A percentile compares a stretch with the other conserved stretches of the same genome.
Evolutionary conservation across 2,888 invertebrate species (phyloP).

Genomic region (Boloria selene): DNA sequence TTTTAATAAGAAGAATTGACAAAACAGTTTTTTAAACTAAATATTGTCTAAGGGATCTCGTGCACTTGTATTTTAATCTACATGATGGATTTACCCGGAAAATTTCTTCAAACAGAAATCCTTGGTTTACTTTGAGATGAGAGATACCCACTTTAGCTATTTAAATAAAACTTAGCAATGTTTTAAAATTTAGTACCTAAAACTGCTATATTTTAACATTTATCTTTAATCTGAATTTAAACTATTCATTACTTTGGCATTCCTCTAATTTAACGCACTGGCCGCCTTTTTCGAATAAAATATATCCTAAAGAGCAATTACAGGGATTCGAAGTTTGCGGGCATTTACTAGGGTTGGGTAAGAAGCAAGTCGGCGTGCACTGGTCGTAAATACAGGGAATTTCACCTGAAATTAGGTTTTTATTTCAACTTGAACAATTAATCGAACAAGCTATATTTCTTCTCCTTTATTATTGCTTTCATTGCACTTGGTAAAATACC

Average conservation of each 20-base stretch:
- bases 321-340: slow-evolving; percentile 34
- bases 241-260: slow-evolving; percentile 32
- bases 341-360: slow-evolving; percentile 33
- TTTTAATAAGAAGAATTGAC: too few species aligned
- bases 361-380: slow-evolving; percentile 34
- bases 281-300: slow-evolving; percentile 41
- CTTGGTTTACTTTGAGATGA: too few species aligned
- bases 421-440: slow-evolving; percentile 20
- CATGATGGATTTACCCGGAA: too few species aligned
- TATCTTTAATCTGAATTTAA: not conserved
- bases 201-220: too few species aligned
- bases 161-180: too few species aligned
- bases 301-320: slow-evolving; percentile 38
- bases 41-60: too few species aligned
- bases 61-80: too few species aligned
- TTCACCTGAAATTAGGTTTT: slow-evolving; percentile 27
- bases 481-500: not conserved
- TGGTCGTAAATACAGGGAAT: slow-evolving; percentile 29
- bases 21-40: too few species aligned
- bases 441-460: slow-evolving; percentile 20
- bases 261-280: slow-evolving; percentile 39
- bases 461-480: slow-evolving; percentile 14
- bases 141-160: too few species aligned
- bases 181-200: too few species aligned
- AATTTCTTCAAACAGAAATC: too few species aligned